Conservation (phyloP, 2,888 invertebrate species). For the Hoplodrina ambigua region DNA sequence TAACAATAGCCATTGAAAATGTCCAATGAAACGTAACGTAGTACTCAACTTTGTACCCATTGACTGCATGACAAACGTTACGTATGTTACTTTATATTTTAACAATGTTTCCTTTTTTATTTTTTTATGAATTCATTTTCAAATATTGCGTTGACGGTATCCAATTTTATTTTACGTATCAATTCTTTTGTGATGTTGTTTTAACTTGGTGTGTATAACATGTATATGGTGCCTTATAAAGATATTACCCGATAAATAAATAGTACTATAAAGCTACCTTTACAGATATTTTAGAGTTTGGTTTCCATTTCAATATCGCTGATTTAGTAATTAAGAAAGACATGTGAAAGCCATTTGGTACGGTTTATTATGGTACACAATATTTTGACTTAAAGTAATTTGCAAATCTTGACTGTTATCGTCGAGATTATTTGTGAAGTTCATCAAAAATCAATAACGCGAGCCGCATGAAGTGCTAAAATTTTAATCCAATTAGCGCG, state of each 20-base stretch:
- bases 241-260: background rate
- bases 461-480: constrained; percentile 79
- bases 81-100: constrained; percentile 29
- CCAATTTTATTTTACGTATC: background rate
- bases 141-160: background rate
- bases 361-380: background rate
- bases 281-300: background rate
- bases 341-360: background rate
- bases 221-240: no score
- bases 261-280: background rate
- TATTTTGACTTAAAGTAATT: background rate
- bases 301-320: no score
- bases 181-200: background rate
- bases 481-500: constrained; percentile 86
- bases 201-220: background rate
- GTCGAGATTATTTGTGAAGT: constrained; percentile 52
- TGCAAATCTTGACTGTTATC: constrained; percentile 2
- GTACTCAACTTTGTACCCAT: constrained; percentile 46
- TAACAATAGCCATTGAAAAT: constrained; percentile 76
- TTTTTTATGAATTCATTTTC: background rate
- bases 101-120: constrained; percentile 13
- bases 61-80: constrained; percentile 50
- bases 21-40: constrained; percentile 67
- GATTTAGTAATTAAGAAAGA: background rate
- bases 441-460: constrained; percentile 79